Conservation (phyloP, 2,888 invertebrate genomes). For the Nomada fucata region DNA sequence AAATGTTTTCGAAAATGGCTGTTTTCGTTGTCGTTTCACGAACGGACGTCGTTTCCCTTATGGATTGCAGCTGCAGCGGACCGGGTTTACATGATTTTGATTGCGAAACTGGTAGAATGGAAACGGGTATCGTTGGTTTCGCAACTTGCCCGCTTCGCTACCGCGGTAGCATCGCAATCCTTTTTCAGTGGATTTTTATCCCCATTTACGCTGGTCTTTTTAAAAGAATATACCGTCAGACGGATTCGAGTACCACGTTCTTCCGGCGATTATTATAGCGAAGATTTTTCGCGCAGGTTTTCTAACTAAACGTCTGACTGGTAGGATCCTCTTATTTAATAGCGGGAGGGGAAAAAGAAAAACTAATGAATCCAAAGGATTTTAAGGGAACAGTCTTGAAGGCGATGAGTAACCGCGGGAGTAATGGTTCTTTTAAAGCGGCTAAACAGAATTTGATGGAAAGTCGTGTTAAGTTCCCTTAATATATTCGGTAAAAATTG, state of each 20-base stretch:
- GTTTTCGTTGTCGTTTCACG: slow-evolving; percentile 11
- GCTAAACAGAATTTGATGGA: slow-evolving; percentile 10
- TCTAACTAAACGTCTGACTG: too few species aligned
- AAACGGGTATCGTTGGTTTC: neutral
- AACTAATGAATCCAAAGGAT: neutral
- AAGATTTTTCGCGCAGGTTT: too few species aligned
- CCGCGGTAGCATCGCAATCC: too few species aligned
- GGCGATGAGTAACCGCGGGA: neutral
- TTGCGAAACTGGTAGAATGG: neutral
- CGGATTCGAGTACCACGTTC: too few species aligned
- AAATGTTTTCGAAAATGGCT: neutral
- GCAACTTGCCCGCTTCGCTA: neutral
- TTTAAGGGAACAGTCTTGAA: neutral
- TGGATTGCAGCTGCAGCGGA: slow-evolving; percentile 16
- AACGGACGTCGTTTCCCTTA: slow-evolving; percentile 10
- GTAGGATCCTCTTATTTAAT: too few species aligned
- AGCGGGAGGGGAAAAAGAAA: too few species aligned
- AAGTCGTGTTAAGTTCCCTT: slow-evolving; percentile 8
- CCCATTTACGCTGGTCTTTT: too few species aligned
- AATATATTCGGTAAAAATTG: slow-evolving; percentile 29
- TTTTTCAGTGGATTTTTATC: too few species aligned
- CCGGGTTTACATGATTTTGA: slow-evolving; percentile 46
- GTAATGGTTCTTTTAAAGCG: slow-evolving; percentile 23
- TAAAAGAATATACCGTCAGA: too few species aligned
- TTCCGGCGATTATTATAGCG: too few species aligned